These are phyloP conservation scores for Neosilurus hyrtlii DNA, from an alignment of 2,797 vertebrate genomes.

Conservation along the genomic window DNA sequence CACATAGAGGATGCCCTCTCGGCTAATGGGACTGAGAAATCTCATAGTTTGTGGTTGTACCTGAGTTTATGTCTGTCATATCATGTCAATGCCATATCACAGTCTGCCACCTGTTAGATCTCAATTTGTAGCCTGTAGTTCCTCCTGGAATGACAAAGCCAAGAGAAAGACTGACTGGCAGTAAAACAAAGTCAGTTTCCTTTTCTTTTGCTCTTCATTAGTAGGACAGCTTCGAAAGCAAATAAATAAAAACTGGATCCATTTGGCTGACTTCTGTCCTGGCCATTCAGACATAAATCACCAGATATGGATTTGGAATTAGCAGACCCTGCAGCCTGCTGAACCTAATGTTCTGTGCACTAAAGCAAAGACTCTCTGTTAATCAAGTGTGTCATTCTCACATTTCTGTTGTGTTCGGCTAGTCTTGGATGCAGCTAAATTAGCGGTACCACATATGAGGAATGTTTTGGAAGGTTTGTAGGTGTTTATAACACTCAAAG, in stretches of 20 bases:
- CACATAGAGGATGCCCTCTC: slow-evolving; percentile 21
- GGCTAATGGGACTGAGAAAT: slow-evolving; percentile 4
- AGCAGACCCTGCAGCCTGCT: not conserved
- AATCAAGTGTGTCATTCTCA: slow-evolving; percentile 8
- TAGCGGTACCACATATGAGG: slow-evolving; percentile 20
- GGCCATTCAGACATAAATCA: slow-evolving; percentile 1
- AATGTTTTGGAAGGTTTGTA: slow-evolving; percentile 4
- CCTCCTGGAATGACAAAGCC: slow-evolving; percentile 11
- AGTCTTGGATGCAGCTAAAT: not conserved
- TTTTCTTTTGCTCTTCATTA: slow-evolving; percentile 30
- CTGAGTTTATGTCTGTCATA: slow-evolving; percentile 8
- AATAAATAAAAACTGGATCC: slow-evolving; percentile 57
- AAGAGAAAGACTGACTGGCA: not conserved
- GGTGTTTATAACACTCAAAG: slow-evolving; percentile 42
- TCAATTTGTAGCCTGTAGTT: slow-evolving; percentile 35
- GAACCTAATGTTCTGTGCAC: slow-evolving; percentile 22
- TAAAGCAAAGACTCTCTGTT: slow-evolving; percentile 14
- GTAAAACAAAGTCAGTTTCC: slow-evolving; percentile 6
- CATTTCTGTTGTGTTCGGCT: not conserved
- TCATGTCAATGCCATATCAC: slow-evolving; percentile 3
- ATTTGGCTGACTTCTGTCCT: slow-evolving; percentile 26
- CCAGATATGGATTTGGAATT: slow-evolving; percentile 14
- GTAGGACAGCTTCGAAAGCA: slow-evolving; percentile 55
- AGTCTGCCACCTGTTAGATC: slow-evolving; percentile 39
- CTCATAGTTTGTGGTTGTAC: slow-evolving; percentile 2